These are phyloP conservation scores for Drosophila nr. fundita DNA, from an alignment of 2,888 invertebrate species.

Conservation along the genomic window DNA sequence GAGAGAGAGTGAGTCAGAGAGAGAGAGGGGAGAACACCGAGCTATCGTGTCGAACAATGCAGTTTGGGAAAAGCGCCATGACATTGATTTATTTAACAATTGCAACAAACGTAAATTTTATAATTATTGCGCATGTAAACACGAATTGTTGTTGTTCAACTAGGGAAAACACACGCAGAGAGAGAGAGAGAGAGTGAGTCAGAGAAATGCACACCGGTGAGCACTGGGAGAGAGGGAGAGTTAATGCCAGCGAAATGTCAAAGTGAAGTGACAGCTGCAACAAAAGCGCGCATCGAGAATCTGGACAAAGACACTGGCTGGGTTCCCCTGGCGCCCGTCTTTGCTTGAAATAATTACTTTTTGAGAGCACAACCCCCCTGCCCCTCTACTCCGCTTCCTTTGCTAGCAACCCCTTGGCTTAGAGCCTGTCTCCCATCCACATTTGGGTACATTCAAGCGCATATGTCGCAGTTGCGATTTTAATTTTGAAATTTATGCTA, in stretches of 20 bases:
- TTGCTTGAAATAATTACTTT: slow-evolving; percentile 81
- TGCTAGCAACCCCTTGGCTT: slow-evolving; percentile 35
- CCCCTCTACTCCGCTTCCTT: background rate
- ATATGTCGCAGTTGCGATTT: slow-evolving; percentile 82
- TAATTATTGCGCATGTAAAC: slow-evolving; percentile 81
- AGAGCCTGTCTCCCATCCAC: slow-evolving; percentile 3
- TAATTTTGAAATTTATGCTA: slow-evolving; percentile 82
- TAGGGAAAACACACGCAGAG: background rate
- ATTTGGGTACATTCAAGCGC: slow-evolving; percentile 61
- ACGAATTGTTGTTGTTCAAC: slow-evolving; percentile 41
- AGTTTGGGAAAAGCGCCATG: slow-evolving; percentile 55
- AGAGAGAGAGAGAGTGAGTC: background rate
- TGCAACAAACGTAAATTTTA: slow-evolving; percentile 78
- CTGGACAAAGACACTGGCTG: slow-evolving; percentile 39
- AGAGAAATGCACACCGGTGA: background rate
- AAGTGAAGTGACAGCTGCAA: slow-evolving; percentile 74
- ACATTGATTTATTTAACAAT: slow-evolving; percentile 81
- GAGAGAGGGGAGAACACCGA: background rate
- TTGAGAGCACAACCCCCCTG: slow-evolving; percentile 54
- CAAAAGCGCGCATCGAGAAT: slow-evolving; percentile 44
- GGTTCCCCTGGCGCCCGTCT: slow-evolving; percentile 67
- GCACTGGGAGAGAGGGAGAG: slow-evolving; percentile 8
- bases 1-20: background rate
- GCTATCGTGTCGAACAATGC: slow-evolving; percentile 50
- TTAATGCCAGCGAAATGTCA: slow-evolving; percentile 72